phyloP scores from a whole-genome alignment of 2,113 vertebrate genomes.

The Calidris pugnax region DNA sequence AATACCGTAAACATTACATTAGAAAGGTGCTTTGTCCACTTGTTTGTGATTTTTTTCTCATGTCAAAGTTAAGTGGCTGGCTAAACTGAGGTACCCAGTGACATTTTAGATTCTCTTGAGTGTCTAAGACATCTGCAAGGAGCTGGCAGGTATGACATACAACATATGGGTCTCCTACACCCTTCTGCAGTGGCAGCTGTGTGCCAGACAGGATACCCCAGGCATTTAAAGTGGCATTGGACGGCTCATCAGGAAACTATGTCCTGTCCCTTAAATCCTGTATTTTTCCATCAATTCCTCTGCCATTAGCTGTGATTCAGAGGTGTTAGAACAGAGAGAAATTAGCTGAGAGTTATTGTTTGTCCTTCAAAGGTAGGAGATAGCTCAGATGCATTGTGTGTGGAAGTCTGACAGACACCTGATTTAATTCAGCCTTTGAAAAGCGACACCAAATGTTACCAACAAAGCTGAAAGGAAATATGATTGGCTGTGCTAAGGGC shows the following conservation, averaged over 20 bases:
- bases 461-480: neutral
- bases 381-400: neutral
- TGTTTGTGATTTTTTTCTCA: neutral
- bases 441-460: neutral
- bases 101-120: neutral
- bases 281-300: neutral
- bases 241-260: neutral
- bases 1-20: neutral
- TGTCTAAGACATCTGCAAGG: neutral
- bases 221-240: neutral
- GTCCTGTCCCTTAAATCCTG: neutral
- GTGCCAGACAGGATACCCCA: neutral
- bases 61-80: neutral
- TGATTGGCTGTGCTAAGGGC: neutral
- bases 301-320: neutral
- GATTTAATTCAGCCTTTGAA: conserved; percentile 22
- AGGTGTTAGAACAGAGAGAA: neutral
- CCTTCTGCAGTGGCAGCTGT: neutral
- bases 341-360: neutral
- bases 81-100: neutral
- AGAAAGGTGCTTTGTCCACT: neutral
- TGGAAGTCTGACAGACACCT: neutral
- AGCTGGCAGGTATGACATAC: neutral
- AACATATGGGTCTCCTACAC: neutral
- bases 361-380: neutral